A percentile compares a stretch with the other conserved stretches of the same genome.
Evolutionary conservation across 2,888 invertebrate species (phyloP).

Genomic region (Alloplasta piceator): DNA sequence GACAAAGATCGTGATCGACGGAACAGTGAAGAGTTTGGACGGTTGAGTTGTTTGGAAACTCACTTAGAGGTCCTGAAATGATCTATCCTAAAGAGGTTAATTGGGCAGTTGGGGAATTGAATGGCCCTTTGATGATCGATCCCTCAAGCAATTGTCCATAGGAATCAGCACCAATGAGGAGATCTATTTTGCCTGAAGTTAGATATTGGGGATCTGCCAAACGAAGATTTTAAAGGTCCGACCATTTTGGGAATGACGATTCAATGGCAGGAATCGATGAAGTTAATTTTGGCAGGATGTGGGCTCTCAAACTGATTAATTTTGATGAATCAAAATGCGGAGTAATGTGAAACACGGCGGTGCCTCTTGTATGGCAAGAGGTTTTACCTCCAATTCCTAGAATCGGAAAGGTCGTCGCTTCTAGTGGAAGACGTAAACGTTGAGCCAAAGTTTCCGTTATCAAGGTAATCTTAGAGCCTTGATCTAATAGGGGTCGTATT

Average conservation of each 20-base stretch:
- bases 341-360: neutral
- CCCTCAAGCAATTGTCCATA: constrained; percentile 14
- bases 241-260: neutral
- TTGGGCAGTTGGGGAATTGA: neutral
- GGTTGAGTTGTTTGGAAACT: neutral
- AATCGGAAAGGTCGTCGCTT: neutral
- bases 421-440: neutral
- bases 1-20: constrained; percentile 4
- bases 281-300: constrained; percentile 6
- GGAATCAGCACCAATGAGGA: neutral
- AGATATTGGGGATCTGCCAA: neutral
- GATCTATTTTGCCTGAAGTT: neutral
- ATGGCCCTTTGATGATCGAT: neutral
- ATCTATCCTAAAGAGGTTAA: constrained; percentile 13
- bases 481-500: constrained; percentile 3
- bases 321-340: neutral
- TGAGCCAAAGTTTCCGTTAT: neutral
- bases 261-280: neutral
- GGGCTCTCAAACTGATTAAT: neutral
- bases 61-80: constrained; percentile 1
- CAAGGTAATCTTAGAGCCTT: constrained; percentile 7
- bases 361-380: neutral
- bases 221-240: neutral
- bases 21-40: neutral
- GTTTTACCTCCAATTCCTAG: neutral